Base-by-base conservation (phyloP, 2,888 invertebrate genomes). In the Julus scanicus region DNA sequence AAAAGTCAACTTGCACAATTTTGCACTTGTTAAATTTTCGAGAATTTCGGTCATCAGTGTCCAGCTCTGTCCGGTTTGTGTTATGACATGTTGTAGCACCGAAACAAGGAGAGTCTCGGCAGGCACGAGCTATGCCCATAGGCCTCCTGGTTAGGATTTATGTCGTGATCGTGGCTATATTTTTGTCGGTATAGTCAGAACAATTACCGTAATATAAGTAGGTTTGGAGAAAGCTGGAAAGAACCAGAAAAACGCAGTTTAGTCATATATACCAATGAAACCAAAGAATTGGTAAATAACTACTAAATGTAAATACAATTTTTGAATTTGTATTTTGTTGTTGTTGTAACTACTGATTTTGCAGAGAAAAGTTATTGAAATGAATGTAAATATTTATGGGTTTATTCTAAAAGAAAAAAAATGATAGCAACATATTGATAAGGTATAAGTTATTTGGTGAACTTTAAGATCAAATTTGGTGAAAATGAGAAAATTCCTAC, bases 41-140 rank as follows among this genome's bases (percentile, higher is more conserved):
- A 71, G 71, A 71, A 71, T 71, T 71, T 71, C 71, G 71, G 71
- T 71, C 71, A 71, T 71, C 71, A 71, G 1, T 71, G 71, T 71
- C 71, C 71, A 71, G 71, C 29, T 71, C 71, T 8, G 71, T 71
- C 71, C 71, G 71, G 71, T 71, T 71, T 9, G 15, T 71, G n/a
- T 71, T 71, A 71, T 29, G 20, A 5, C 20, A 71, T 29, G 71
- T 29, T 29, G 29, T 9, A 49, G 49, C 49, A 2, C 49, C 2
- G 13, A n/a, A 29, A 71, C 71, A 29, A 71, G 29, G 71, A 9
- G 71, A 71, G 71, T 20, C 71, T n/a, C n/a, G 20, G 63, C 20
- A 63, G 63, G 4, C 63, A 63, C 63, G 20, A 63, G 63, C 13
- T 57, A 15, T 4, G 29, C 11, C 71, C 29, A 29, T 71, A 29